phyloP scores from a whole-genome alignment of 1,140 invertebrate genomes.

The Pectinophora gossypiella region DNA sequence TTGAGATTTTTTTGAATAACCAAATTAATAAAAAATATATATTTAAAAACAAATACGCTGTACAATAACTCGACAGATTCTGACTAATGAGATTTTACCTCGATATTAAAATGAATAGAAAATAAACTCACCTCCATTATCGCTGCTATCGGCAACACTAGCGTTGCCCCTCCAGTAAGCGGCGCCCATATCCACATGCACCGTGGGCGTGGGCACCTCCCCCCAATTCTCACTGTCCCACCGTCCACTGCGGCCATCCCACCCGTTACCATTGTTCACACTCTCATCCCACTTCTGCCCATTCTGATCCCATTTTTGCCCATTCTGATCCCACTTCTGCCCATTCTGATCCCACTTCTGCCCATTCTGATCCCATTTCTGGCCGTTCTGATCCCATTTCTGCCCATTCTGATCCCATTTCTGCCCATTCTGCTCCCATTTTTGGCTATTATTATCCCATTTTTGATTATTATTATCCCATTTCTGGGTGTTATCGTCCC shows the following conservation, averaged over 20 bases:
- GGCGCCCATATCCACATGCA: conserved; percentile 59
- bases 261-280: conserved; percentile 31
- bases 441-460: conserved; percentile 35
- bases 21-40: too few relatives aligned
- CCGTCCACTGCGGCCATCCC: conserved; percentile 19
- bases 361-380: conserved; percentile 13
- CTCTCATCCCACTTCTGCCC: conserved; percentile 12
- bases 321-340: conserved; percentile 16
- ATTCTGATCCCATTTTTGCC: conserved; percentile 22
- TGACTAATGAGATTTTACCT: too few relatives aligned
- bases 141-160: conserved; percentile 77
- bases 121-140: conserved; percentile 53
- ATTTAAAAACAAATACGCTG: too few relatives aligned
- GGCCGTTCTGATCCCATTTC: conserved; percentile 32
- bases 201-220: conserved; percentile 54
- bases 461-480: conserved; percentile 46
- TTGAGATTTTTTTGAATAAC: too few relatives aligned
- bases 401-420: conserved; percentile 29
- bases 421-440: conserved; percentile 18
- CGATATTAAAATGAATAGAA: too few relatives aligned
- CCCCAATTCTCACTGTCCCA: conserved; percentile 50
- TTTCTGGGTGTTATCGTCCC: conserved; percentile 40
- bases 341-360: conserved; percentile 16
- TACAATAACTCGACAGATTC: too few relatives aligned
- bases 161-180: conserved; percentile 74